These are phyloP conservation scores for Parascotia fuliginaria DNA, from an alignment of 2,888 invertebrate genomes.

Conservation along the genomic window DNA sequence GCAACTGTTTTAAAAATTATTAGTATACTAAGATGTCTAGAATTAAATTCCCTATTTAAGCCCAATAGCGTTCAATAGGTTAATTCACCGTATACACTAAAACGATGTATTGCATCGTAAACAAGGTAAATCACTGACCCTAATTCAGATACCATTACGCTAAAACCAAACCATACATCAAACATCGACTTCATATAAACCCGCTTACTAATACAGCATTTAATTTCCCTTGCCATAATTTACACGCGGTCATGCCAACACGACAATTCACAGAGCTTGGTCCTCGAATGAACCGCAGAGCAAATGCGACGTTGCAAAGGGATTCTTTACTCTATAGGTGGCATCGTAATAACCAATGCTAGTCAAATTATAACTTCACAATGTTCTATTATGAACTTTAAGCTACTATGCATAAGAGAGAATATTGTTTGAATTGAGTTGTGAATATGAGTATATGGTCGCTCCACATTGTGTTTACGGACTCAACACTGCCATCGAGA, in stretches of 20 bases:
- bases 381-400: conserved; percentile 28
- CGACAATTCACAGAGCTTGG: conserved; percentile 37
- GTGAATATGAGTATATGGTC: conserved; percentile 29
- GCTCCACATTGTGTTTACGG: conserved; percentile 44
- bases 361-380: conserved; percentile 21
- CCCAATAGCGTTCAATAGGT: too few relatives aligned
- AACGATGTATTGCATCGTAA: neutral
- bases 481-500: conserved; percentile 44
- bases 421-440: conserved; percentile 22
- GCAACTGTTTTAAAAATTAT: too few relatives aligned
- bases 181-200: conserved; percentile 20
- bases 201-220: conserved; percentile 13
- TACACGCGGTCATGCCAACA: conserved; percentile 35
- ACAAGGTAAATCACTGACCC: neutral
- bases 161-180: conserved; percentile 1
- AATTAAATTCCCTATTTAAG: too few relatives aligned
- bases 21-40: too few relatives aligned
- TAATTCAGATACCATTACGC: neutral
- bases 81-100: too few relatives aligned
- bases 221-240: conserved; percentile 37
- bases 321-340: conserved; percentile 49
- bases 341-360: conserved; percentile 43
- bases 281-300: conserved; percentile 31
- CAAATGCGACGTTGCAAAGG: conserved; percentile 48
- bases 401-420: conserved; percentile 8